These are phyloP conservation scores for Eugnorisma glareosa DNA, from an alignment of 2,888 invertebrate genomes.

Conservation along the genomic window DNA sequence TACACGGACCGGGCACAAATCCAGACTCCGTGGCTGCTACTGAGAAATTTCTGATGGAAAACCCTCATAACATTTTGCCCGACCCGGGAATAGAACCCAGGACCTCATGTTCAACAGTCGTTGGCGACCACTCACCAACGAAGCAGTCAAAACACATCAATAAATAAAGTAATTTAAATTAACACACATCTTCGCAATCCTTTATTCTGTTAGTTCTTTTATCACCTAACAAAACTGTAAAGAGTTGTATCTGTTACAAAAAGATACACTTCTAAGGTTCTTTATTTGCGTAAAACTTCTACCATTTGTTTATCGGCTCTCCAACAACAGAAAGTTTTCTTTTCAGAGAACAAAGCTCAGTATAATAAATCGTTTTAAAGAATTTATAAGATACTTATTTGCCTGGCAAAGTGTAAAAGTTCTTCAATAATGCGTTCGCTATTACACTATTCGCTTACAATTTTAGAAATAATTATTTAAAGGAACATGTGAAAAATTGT, in stretches of 20 bases:
- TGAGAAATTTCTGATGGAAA: not conserved
- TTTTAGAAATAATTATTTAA: constrained; percentile 26
- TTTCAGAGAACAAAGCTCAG: constrained; percentile 68
- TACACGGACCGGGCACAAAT: not conserved
- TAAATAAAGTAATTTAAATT: constrained; percentile 17
- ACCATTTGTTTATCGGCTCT: constrained; percentile 74
- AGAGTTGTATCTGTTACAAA: constrained; percentile 55
- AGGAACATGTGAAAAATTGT: constrained; percentile 21
- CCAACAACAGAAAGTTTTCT: constrained; percentile 69
- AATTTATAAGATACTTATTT: constrained; percentile 59
- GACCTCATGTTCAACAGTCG: not conserved
- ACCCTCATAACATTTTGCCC: not conserved
- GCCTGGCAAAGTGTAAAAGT: constrained; percentile 40
- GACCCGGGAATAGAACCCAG: not conserved
- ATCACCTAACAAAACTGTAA: constrained; percentile 52
- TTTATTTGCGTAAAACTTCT: constrained; percentile 72
- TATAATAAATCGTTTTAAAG: constrained; percentile 72
- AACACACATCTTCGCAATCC: constrained; percentile 17
- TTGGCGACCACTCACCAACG: not conserved
- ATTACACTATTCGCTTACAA: constrained; percentile 32
- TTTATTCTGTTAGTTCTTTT: constrained; percentile 45
- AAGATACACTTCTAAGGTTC: constrained; percentile 68
- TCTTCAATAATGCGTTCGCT: constrained; percentile 49
- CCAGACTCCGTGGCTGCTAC: not conserved
- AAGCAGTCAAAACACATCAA: no score